A percentile compares a stretch with the other conserved stretches of the same genome.
Evolutionary conservation across 2,888 invertebrate species (phyloP).

Genomic region (Polymixis lichenea): DNA sequence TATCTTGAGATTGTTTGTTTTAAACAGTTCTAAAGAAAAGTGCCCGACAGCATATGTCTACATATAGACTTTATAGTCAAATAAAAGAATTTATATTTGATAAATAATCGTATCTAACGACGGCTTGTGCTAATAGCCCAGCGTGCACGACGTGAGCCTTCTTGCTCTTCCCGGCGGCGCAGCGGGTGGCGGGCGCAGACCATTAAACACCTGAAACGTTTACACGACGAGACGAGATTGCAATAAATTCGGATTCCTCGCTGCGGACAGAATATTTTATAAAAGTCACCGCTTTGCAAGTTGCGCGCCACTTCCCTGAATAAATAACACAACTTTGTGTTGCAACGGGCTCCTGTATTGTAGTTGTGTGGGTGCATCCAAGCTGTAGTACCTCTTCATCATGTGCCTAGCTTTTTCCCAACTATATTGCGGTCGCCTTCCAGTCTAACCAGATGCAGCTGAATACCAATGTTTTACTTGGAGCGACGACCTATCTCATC

Average conservation of each 20-base stretch:
- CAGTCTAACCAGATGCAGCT: too few relatives aligned
- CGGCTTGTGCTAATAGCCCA: neutral
- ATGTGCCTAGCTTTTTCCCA: too few relatives aligned
- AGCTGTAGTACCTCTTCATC: too few relatives aligned
- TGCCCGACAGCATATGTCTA: too few relatives aligned
- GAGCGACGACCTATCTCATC: too few relatives aligned
- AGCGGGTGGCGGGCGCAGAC: neutral
- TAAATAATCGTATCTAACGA: neutral
- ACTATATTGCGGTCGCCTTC: too few relatives aligned
- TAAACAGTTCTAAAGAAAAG: too few relatives aligned
- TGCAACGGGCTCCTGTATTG: too few relatives aligned
- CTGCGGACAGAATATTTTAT: conserved; percentile 9
- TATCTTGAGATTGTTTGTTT: too few relatives aligned
- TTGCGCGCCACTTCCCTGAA: neutral
- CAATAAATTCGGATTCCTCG: conserved; percentile 26
- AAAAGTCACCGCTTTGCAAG: neutral
- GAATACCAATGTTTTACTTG: too few relatives aligned
- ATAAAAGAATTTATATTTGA: neutral
- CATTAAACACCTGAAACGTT: conserved; percentile 1
- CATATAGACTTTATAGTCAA: too few relatives aligned
- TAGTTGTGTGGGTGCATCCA: too few relatives aligned
- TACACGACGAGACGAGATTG: conserved; percentile 13
- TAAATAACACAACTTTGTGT: conserved; percentile 18
- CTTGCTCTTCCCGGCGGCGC: neutral
- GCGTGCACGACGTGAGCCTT: neutral